Conservation (phyloP, 2,888 invertebrate genomes). For the Athalia cordata region DNA sequence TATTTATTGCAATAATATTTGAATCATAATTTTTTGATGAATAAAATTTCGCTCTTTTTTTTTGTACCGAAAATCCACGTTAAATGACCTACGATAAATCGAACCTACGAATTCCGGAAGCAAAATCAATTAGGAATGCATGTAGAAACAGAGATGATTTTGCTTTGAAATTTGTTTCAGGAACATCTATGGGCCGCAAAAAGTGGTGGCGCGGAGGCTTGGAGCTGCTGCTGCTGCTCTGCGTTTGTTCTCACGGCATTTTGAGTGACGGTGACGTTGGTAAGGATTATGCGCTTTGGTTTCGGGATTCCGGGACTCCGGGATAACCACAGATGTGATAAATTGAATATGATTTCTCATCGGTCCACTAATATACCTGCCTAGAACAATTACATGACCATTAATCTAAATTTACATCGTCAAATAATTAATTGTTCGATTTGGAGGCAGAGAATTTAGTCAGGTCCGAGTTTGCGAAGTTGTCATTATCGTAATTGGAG, state of each 20-base stretch:
- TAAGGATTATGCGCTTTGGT: slow-evolving; percentile 68
- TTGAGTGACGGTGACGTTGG: slow-evolving; percentile 81
- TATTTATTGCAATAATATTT: no score
- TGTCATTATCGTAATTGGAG: no score
- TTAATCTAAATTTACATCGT: no score
- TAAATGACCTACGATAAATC: background rate
- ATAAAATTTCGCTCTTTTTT: background rate
- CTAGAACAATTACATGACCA: no score
- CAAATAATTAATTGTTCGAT: no score
- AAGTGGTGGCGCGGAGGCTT: slow-evolving; percentile 67
- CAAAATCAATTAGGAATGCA: background rate
- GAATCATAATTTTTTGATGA: no score
- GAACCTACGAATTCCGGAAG: background rate
- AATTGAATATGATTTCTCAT: no score
- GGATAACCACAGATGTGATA: background rate
- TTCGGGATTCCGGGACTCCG: background rate
- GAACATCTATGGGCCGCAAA: slow-evolving; percentile 70
- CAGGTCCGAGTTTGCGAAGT: no score
- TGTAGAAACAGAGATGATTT: background rate
- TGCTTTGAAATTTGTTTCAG: slow-evolving; percentile 52
- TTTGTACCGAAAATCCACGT: background rate
- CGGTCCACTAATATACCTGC: no score
- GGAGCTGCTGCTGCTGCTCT: slow-evolving; percentile 64
- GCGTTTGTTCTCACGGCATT: slow-evolving; percentile 72
- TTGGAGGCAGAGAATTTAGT: no score